Evolutionary conservation across 2,888 invertebrate genomes (phyloP), one percentile per base, ranked within the genome.

Genomic region (Ephialtes manifestator): DNA sequence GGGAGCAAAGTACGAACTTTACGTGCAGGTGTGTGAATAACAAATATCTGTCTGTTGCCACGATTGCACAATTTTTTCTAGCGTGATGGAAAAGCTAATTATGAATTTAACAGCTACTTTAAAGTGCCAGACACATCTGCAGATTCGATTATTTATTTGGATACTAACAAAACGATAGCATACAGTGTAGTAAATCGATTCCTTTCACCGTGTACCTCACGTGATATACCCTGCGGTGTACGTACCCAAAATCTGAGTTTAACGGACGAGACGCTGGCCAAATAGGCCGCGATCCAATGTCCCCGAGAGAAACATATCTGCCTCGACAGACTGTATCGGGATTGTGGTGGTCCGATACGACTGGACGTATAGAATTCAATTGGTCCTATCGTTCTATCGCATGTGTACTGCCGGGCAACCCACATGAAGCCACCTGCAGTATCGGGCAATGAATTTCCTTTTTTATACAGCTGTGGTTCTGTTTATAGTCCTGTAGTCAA

Each of bases 241-340:
- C 24, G 53, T 72, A 46, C 63, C 63, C 72, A n/a, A 72, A 82
- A 74, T 60, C 67, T 74, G 78, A 83, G 78, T 79, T 83, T 83
- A 83, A 79, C 74, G 83, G 78, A 79, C 78, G 83, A 75, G 74
- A 68, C 24, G 68, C 43, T 39, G 63, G 83, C 78, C 83, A 83
- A 83, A 83, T 83, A 83, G 83, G 83, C 83, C 68, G 53, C 60
- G 68, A 74, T 79, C 83, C 82, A 82, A 82, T 77, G 82, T 82
- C 60, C 68, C 58, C 77, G 60, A 65, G 63, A 70, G 74, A 58
- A 79, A 43, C 78, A 70, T 83, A 78, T 83, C 83, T 79, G 51
- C 68, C 51, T 71, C 70, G 43, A 53, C 51, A 39, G 53, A 53
- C n/a, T 70, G 48, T 79, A 46, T 67, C 72, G 55, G 35, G 28